Base-by-base conservation (phyloP, 2,113 vertebrate species). In the Phylloscopus whistleri region DNA sequence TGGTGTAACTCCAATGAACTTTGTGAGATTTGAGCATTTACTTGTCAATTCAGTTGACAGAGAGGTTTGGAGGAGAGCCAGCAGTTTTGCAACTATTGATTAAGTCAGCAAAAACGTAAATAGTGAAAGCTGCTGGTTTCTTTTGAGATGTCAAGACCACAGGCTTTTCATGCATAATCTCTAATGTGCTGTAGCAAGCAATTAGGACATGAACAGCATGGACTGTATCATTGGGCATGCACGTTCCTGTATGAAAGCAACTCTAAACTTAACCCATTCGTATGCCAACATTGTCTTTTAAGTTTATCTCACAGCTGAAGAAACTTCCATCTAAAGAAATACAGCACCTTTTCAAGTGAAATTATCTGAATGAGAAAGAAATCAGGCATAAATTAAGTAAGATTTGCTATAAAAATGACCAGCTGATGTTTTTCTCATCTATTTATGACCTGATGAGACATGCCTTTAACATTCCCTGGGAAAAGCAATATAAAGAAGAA, bases 1-100 rank as follows among this genome's bases (percentile, higher is more conserved):
- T 51, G 77, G 84, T 67, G 15, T 26, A 59, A 70, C 16, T 88
- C 68, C 68, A 78, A 20, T 3, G 41, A 67, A 49, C 37, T 60
- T 88, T 31, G 87, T 53, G 49, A 39, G 73, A 92, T 62, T 80
- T 33, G 16, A 46, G n/a, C 59, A 49, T 39, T 37, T 68, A 87
- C 44, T 88, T 77, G 49, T 94, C 82, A 74, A 10, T 48, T 62
- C 73, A 86, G 87, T 49, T 97, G 90, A 85, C 56, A 46, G 13
- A 78, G 31, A 78, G 81, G 60, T 46, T 75, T 95, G 86, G 85
- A 91, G 33, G 13, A 74, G 4, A 90, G 76, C 82, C 69, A 94
- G 67, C 35, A 89, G 74, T 76, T 91, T 59, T 30, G 20, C 64
- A 86, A 46, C 76, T 89, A 87, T 59, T 64, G 92, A 97, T 96